Conservation (phyloP, 2,888 invertebrate species). For the Aphodius granarius region DNA sequence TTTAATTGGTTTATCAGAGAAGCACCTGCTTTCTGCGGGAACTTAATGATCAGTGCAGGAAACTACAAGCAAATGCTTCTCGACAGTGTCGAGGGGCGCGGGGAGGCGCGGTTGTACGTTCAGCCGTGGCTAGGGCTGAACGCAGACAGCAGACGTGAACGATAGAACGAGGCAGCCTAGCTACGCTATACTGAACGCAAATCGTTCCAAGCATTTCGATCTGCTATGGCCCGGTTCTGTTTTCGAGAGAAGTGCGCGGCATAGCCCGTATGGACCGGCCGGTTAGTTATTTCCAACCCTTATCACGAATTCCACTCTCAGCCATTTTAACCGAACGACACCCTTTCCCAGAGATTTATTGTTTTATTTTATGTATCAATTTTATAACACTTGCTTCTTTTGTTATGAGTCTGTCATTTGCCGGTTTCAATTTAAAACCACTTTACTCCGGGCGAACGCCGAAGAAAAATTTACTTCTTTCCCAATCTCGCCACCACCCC, state of each 20-base stretch:
- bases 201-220: slow-evolving; percentile 27
- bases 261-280: slow-evolving; percentile 24
- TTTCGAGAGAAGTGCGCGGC: slow-evolving; percentile 25
- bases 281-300: slow-evolving; percentile 44
- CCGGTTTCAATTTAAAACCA: slow-evolving; percentile 37
- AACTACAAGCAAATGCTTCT: slow-evolving; percentile 20
- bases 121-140: slow-evolving; percentile 1
- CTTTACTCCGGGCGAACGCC: slow-evolving; percentile 26
- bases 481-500: slow-evolving; percentile 5
- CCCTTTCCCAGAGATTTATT: slow-evolving; percentile 43
- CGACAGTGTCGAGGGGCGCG: background rate
- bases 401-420: slow-evolving; percentile 36
- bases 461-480: slow-evolving; percentile 19
- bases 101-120: background rate
- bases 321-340: slow-evolving; percentile 44
- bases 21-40: slow-evolving; percentile 38
- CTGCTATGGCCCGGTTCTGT: slow-evolving; percentile 25
- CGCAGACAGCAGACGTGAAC: slow-evolving; percentile 4
- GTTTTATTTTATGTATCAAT: slow-evolving; percentile 48
- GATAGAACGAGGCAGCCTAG: background rate
- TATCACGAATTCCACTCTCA: slow-evolving; percentile 47
- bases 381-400: slow-evolving; percentile 42
- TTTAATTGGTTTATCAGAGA: slow-evolving; percentile 43
- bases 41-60: slow-evolving; percentile 30
- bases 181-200: slow-evolving; percentile 14